phyloP scores from a whole-genome alignment of 2,888 invertebrate species.

The Eristalinus sepulchralis region DNA sequence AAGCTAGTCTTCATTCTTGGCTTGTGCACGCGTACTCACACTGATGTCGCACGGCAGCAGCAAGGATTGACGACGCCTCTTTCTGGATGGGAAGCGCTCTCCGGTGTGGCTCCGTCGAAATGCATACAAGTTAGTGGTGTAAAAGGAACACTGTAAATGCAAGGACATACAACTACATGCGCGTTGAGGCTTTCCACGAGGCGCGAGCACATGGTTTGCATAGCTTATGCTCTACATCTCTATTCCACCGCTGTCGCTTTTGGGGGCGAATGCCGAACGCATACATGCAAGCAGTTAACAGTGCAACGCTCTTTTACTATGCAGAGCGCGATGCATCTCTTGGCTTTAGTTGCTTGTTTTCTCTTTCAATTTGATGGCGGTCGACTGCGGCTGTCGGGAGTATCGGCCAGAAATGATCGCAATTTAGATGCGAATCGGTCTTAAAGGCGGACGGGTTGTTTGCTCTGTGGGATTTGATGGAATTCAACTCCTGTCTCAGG shows the following conservation, averaged over 20 bases:
- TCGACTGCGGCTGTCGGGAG: not conserved
- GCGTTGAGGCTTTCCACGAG: not conserved
- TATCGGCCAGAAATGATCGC: not conserved
- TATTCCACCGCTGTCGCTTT: slow-evolving; percentile 17
- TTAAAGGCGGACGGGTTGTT: not conserved
- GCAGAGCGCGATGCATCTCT: slow-evolving; percentile 39
- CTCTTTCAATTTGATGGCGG: slow-evolving; percentile 5
- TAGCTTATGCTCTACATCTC: slow-evolving; percentile 14
- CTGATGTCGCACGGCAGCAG: slow-evolving; percentile 2
- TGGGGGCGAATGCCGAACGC: not conserved
- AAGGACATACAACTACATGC: slow-evolving; percentile 59
- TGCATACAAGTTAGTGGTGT: slow-evolving; percentile 66
- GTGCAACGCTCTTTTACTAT: slow-evolving; percentile 32
- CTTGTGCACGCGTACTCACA: slow-evolving; percentile 21
- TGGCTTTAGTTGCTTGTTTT: slow-evolving; percentile 5
- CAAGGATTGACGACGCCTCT: slow-evolving; percentile 63
- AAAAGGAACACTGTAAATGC: slow-evolving; percentile 67
- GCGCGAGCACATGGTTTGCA: slow-evolving; percentile 49
- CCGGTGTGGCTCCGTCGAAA: slow-evolving; percentile 8
- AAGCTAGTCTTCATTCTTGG: slow-evolving; percentile 27
- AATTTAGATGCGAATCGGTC: not conserved
- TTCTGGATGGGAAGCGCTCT: slow-evolving; percentile 55
- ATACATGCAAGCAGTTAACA: slow-evolving; percentile 22
- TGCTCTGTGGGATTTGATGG: not conserved
- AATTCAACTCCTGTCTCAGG: no score